Evolutionary conservation across 2,113 vertebrate species (phyloP), one percentile per base, ranked within the genome.

Genomic region (Callospermophilus lateralis): DNA sequence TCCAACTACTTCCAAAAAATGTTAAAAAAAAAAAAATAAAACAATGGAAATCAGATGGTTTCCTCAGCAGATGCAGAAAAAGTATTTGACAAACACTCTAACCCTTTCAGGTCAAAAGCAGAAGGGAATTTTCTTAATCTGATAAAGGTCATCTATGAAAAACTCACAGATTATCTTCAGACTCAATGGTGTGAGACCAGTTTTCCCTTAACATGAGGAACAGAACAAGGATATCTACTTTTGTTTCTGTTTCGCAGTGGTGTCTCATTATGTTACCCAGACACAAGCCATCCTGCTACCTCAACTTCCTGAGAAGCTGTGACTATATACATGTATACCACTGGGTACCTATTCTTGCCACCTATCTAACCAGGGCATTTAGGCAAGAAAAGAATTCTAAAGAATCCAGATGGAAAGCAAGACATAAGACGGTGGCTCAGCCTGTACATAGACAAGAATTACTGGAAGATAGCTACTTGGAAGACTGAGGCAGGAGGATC

Each of bases 51-150:
- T 32, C 61, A 51, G 17, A 15, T 34, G 39, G 53, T 81, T 28
- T 74, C 87, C 9, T 90, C 30, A 94, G 0, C 67, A 89, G 51
- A 92, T 95, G 17, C 16, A 89, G 67, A 30, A 88, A 96, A 79
- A 70, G 20, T 45, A 32, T 85, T 79, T 93, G 70, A 68, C 37
- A 81, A 65, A 63, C 17, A 10, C 48, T 32, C 65, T n/a, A 79
- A 68, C 32, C 15, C 22, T 84, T 93, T 88, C 20, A 24, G 73
- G 65, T 84, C 53, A 79, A 74, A 89, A 76, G 22, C 12, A 78
- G 32, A 84, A 87, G 53, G 67, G 34, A 84, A 17, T 68, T 83
- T 80, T 90, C 20, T 58, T 19, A 58, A 58, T 17, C 65, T 92
- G 78, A 58, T 79, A 61, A 51, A 28, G 32, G 53, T 15, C 45